phyloP scores from a whole-genome alignment of 2,888 invertebrate species.

The Hydrotaea diabolus region DNA sequence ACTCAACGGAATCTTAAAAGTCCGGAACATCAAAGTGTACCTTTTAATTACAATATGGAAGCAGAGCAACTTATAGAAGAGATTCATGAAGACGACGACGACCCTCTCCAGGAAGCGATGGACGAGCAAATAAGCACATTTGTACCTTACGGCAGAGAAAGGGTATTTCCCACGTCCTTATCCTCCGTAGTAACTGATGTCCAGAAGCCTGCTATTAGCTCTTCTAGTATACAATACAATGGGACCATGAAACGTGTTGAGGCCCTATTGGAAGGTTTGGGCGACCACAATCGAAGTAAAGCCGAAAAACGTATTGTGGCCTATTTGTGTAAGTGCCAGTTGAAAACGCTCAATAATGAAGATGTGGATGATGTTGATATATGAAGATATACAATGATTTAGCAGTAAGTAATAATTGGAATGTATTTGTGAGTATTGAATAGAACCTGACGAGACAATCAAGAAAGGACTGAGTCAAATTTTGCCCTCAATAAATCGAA shows the following conservation, averaged over 20 bases:
- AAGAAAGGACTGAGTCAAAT: not conserved
- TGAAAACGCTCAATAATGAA: constrained; percentile 73
- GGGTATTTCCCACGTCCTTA: constrained; percentile 29
- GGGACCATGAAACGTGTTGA: constrained; percentile 74
- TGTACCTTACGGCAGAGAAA: constrained; percentile 60
- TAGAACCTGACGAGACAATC: not conserved
- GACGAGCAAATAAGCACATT: constrained; percentile 69
- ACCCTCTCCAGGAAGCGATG: constrained; percentile 77
- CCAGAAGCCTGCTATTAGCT: constrained; percentile 2
- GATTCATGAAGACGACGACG: constrained; percentile 73
- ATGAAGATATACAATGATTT: constrained; percentile 65
- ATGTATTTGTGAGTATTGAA: not conserved
- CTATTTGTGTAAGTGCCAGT: constrained; percentile 76
- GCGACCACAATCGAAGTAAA: constrained; percentile 72
- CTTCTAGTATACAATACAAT: constrained; percentile 57
- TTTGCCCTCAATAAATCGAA: constrained; percentile 10
- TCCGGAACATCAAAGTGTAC: constrained; percentile 59
- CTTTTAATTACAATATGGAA: constrained; percentile 65
- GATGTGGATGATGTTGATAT: constrained; percentile 74
- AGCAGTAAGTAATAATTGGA: not conserved
- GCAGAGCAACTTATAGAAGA: constrained; percentile 70
- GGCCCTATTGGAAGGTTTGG: constrained; percentile 74
- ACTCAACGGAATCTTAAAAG: constrained; percentile 61
- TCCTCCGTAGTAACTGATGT: not conserved
- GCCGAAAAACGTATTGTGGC: constrained; percentile 77